A percentile compares a stretch with the other conserved stretches of the same genome.
phyloP scores from a whole-genome alignment of 2,797 vertebrate species.

The Ctenopoma kingsleyae region DNA sequence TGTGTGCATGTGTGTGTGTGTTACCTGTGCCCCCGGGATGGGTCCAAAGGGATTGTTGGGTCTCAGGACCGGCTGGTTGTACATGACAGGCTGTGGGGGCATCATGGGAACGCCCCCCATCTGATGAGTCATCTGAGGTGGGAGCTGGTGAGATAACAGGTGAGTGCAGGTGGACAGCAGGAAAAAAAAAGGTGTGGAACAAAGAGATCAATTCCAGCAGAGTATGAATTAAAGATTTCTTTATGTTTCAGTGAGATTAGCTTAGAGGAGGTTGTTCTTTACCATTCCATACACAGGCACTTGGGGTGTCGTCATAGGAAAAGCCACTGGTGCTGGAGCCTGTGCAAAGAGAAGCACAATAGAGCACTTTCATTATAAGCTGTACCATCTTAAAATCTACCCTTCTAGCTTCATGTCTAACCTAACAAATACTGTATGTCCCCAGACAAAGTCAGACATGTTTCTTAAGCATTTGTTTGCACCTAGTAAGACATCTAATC shows the following conservation, averaged over 20 bases:
- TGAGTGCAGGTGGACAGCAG: not conserved
- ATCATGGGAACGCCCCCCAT: constrained; percentile 89
- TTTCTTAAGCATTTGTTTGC: constrained; percentile 14
- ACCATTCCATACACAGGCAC: constrained; percentile 97
- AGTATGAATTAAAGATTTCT: not conserved
- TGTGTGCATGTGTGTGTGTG: not conserved
- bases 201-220: not conserved
- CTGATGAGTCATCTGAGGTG: constrained; percentile 89
- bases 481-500: constrained; percentile 8
- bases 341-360: constrained; percentile 36
- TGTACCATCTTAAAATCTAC: constrained; percentile 5
- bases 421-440: not conserved
- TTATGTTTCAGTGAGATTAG: not conserved
- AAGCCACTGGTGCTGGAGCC: constrained; percentile 91
- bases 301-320: constrained; percentile 93
- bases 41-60: constrained; percentile 90
- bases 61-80: constrained; percentile 90
- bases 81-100: constrained; percentile 90
- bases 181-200: not conserved
- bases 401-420: constrained; percentile 12
- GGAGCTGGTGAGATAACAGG: constrained; percentile 78
- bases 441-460: constrained; percentile 8
- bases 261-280: constrained; percentile 52
- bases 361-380: not conserved
- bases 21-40: constrained; percentile 91